These are phyloP conservation scores for Apis florea DNA, from an alignment of 1,140 invertebrate species.

Conservation along the genomic window DNA sequence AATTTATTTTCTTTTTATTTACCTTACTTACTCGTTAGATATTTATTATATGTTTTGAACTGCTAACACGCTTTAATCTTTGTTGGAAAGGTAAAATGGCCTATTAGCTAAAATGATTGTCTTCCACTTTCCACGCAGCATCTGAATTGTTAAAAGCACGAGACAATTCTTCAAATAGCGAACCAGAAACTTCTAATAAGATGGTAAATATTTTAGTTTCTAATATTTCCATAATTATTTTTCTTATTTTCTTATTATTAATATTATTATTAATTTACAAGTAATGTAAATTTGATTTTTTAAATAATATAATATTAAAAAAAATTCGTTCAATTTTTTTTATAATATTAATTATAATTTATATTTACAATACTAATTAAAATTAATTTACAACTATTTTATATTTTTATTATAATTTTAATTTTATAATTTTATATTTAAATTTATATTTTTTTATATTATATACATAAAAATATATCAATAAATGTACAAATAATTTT, in stretches of 20 bases:
- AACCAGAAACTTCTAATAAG: constrained; percentile 64
- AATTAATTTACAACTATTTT: too few relatives aligned
- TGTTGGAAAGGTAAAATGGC: constrained; percentile 63
- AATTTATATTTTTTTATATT: too few relatives aligned
- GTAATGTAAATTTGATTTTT: background rate
- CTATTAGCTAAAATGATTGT: constrained; percentile 65
- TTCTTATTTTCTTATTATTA: background rate
- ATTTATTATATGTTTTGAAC: constrained; percentile 46
- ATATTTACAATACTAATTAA: too few relatives aligned
- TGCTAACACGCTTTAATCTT: constrained; percentile 60
- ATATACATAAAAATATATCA: too few relatives aligned
- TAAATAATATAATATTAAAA: background rate
- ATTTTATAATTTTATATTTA: too few relatives aligned
- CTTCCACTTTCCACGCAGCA: constrained; percentile 69
- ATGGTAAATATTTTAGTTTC: constrained; percentile 55
- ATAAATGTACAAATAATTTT: too few relatives aligned
- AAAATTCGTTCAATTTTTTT: too few relatives aligned
- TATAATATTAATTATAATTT: too few relatives aligned
- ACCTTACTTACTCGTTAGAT: background rate
- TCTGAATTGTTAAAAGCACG: constrained; percentile 59
- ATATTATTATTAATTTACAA: background rate
- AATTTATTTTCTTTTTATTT: background rate
- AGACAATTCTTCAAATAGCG: constrained; percentile 65
- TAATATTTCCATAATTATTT: background rate
- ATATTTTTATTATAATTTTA: too few relatives aligned